A percentile compares a stretch with the other conserved stretches of the same genome.
phyloP scores from a whole-genome alignment of 1,140 invertebrate species.

The Choristoneura fumiferana region DNA sequence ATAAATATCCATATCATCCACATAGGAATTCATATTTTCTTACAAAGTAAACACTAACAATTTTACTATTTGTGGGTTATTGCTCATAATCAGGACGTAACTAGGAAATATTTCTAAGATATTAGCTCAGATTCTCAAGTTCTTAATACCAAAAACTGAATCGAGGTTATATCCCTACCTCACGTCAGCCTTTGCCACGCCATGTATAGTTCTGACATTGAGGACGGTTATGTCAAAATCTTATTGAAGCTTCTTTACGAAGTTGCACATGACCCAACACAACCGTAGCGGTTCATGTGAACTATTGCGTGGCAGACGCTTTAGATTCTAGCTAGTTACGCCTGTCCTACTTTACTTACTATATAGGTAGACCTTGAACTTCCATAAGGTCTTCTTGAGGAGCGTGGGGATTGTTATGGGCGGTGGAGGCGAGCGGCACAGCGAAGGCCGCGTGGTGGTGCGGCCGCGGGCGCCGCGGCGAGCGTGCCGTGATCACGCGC shows the following conservation, averaged over 20 bases:
- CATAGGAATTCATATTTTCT: not conserved
- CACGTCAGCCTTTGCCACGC: too few species aligned
- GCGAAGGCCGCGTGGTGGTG: conserved; percentile 52
- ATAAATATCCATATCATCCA: conserved; percentile 6
- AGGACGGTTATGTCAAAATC: too few species aligned
- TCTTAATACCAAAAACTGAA: not conserved
- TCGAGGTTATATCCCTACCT: conserved; percentile 19
- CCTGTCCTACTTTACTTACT: conserved; percentile 50
- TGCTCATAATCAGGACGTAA: not conserved
- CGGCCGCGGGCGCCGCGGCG: conserved; percentile 81
- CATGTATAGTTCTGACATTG: too few species aligned
- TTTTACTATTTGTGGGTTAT: conserved; percentile 7
- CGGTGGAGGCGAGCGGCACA: conserved; percentile 39
- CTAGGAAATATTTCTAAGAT: not conserved
- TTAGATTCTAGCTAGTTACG: not conserved
- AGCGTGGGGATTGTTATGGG: too few species aligned
- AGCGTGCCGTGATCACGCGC: conserved; percentile 84
- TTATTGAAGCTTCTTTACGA: too few species aligned
- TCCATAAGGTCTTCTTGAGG: conserved; percentile 67
- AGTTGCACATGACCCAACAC: too few species aligned
- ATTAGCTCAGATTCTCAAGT: not conserved
- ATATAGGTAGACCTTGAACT: conserved; percentile 74
- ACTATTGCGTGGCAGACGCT: too few species aligned
- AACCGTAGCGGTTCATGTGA: too few species aligned
- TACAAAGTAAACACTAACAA: conserved; percentile 14